Evolutionary conservation across 2,113 vertebrate species (phyloP), one percentile per base, ranked within the genome.

Genomic region (Strix uralensis): DNA sequence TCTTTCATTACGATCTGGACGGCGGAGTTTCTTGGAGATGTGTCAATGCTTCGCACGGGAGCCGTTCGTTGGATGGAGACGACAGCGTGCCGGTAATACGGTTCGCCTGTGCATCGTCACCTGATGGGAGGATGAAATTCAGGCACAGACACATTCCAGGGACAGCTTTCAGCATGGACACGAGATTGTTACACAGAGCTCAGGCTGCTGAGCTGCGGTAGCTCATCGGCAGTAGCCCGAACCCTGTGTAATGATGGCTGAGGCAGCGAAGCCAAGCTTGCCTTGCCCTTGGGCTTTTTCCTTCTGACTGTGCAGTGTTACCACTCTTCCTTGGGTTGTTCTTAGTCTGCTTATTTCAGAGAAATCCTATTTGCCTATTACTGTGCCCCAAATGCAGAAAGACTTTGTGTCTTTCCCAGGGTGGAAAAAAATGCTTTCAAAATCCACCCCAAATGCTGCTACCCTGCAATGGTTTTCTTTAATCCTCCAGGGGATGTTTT

Each of bases 61-160:
- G 63, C 67, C 0, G 5, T 5, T 36, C 2, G 4, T 32, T 1
- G 3, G 58, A 13, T 6, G 80, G 67, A 29, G 81, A n/a, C 0
- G 14, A 9, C 86, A 29, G n/a, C 1, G 9, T 3, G 47, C 52
- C 1, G 26, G 5, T 29, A 1, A 5, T 8, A 23, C 0, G 1
- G 21, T 9, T 30, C 1, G 1, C 21, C 77, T 38, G n/a, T 5
- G 16, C 47, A 10, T 5, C 1, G 0, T 2, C 0, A 9, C 58
- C 86, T 74, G 47, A 10, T 22, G 40, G 57, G 36, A 49, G 49
- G 65, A 11, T 12, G 59, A n/a, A 49, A 90, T 30, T 51, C 23
- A 22, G 81, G 52, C 70, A 15, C 0, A 4, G 59, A 11, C 25
- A 51, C 8, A 10, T 23, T 46, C 25, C 55, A 34, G 92, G 47